phyloP scores from a whole-genome alignment of 2,113 vertebrate genomes.

The Helogale parvula region DNA sequence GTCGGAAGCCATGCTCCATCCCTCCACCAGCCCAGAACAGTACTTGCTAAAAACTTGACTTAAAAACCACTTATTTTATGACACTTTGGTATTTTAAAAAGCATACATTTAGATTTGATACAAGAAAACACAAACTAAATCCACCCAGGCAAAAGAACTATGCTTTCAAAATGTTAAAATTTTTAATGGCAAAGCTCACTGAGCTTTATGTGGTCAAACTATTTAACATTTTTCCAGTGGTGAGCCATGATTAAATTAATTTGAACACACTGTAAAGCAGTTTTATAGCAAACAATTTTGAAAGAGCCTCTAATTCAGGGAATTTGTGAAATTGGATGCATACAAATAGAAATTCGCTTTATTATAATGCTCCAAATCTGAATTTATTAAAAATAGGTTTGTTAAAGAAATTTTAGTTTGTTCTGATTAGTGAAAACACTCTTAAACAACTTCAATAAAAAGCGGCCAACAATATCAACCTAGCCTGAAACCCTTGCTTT shows the following conservation, averaged over 20 bases:
- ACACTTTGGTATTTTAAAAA: neutral
- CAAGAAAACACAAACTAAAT: neutral
- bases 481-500: neutral
- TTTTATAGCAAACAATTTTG: neutral
- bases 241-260: neutral
- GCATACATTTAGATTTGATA: neutral
- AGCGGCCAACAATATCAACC: neutral
- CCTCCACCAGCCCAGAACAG: neutral
- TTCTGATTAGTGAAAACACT: conserved; percentile 19
- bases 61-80: neutral
- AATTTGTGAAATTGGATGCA: neutral
- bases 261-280: neutral
- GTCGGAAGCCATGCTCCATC: neutral
- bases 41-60: neutral
- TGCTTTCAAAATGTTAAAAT: conserved; percentile 43
- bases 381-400: conserved; percentile 3
- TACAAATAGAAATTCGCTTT: neutral
- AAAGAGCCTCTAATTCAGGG: neutral
- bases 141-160: neutral
- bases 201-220: neutral
- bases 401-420: neutral
- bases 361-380: neutral
- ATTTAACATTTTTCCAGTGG: neutral
- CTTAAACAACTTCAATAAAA: conserved; percentile 44
- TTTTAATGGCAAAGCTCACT: neutral